phyloP scores from a whole-genome alignment of 2,888 invertebrate species.

The Conistra vaccinii region DNA sequence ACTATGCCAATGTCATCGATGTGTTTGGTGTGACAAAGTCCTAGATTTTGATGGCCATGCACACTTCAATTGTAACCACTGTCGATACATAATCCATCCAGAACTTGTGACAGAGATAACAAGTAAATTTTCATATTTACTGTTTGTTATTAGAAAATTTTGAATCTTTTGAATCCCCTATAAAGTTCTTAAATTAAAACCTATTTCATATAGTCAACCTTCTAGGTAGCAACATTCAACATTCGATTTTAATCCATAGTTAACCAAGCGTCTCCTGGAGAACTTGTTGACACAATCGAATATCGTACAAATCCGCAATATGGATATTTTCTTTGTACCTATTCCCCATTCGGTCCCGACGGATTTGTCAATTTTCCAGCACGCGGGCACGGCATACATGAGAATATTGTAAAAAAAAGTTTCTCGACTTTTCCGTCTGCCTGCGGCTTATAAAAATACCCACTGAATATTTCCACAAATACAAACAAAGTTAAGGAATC shows the following conservation, averaged over 20 bases:
- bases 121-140: not conserved
- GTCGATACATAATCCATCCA: not conserved
- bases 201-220: not conserved
- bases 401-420: slow-evolving; percentile 59
- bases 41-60: not conserved
- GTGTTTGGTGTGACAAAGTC: not conserved
- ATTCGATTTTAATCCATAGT: slow-evolving; percentile 2
- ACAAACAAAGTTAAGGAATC: slow-evolving; percentile 44
- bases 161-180: not conserved
- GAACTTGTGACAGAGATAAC: not conserved
- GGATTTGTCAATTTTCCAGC: slow-evolving; percentile 74
- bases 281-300: slow-evolving; percentile 60
- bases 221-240: not conserved
- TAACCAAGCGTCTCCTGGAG: slow-evolving; percentile 31
- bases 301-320: slow-evolving; percentile 55
- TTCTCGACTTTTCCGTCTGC: slow-evolving; percentile 50
- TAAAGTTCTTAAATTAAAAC: slow-evolving; percentile 2
- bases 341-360: slow-evolving; percentile 61
- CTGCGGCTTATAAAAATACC: slow-evolving; percentile 34
- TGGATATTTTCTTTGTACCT: slow-evolving; percentile 62
- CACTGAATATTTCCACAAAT: slow-evolving; percentile 35
- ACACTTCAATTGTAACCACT: not conserved
- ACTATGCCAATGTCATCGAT: not conserved
- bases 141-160: not conserved
- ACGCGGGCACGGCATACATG: slow-evolving; percentile 64